Base-by-base conservation (phyloP, 2,113 vertebrate genomes). In the Mobula hypostoma region DNA sequence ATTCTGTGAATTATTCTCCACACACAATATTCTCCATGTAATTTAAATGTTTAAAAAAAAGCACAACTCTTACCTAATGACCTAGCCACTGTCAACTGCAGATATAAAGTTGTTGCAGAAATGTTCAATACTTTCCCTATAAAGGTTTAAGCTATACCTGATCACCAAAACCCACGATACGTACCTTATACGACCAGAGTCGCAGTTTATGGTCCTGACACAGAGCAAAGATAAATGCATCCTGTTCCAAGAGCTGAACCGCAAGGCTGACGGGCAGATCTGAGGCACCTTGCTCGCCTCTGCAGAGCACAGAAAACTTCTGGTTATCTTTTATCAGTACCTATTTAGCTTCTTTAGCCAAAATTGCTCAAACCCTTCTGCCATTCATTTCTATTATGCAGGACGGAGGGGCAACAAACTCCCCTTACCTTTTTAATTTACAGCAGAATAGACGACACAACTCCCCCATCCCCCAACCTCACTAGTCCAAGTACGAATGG, bases 141-240 rank as follows among this genome's bases (percentile, higher is more conserved):
- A 29, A 87, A 2, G 11, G 2, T 29, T 14, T 87, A 11, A 24
- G 29, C 24, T 61, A n/a, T 29, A 24, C 56, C 14, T 8, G 15
- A 56, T 82, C 32, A 94, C 68, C 48, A 40, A 68, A 6, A 40
- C 8, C 24, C 17, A 7, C 29, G 32, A 17, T 21, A 78, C 95
- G 96, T 94, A 98, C 98, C 97, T 98, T 98, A n/a, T 98, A 97
- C 0, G 98, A 99, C 99, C 99, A 99, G 97, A 99, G 98, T 2
- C 98, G 97, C 7, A 99, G 97, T 63, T 98, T 98, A 94, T 98
- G 98, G 95, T 99, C 98, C 95, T 98, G 98, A 95, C 98, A 99
- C 40, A 99, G 96, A 0, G 98, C 98, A 0, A 99, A 99, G 95
- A 99, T 96, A 95, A 99, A 98, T 68, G 97, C 97, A 74, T 99